Evolutionary conservation across 2,113 vertebrate species (phyloP).

Genomic region (Mus spicilegus): DNA sequence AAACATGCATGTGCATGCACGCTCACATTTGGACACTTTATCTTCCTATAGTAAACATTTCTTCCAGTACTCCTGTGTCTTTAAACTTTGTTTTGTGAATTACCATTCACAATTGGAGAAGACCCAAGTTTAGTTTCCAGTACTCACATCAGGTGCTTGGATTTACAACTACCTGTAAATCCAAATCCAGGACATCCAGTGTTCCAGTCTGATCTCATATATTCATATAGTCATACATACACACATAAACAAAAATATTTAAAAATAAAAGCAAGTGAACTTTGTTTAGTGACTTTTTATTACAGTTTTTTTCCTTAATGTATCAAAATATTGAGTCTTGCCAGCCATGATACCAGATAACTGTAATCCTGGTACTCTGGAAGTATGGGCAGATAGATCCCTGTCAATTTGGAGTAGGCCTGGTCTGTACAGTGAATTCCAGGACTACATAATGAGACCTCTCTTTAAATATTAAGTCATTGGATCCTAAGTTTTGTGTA

Average conservation of each 20-base stretch:
- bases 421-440: not conserved
- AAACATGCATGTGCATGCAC: not conserved
- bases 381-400: not conserved
- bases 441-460: not conserved
- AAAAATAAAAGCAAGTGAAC: not conserved
- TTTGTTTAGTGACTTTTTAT: not conserved
- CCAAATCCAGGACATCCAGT: not conserved
- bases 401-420: not conserved
- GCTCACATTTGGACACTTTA: not conserved
- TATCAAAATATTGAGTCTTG: not conserved
- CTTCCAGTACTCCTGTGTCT: not conserved
- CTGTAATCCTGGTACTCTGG: not conserved
- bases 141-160: not conserved
- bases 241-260: not conserved
- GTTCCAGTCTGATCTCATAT: not conserved
- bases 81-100: constrained; percentile 10
- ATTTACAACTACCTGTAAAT: not conserved
- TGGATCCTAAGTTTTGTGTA: not conserved
- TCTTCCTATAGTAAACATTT: not conserved
- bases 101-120: not conserved
- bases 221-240: not conserved
- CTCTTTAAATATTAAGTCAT: not conserved
- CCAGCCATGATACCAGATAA: not conserved
- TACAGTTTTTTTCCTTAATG: not conserved
- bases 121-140: not conserved